Evolutionary conservation across 2,113 vertebrate species (phyloP).

Genomic region (Ranitomeya variabilis): DNA sequence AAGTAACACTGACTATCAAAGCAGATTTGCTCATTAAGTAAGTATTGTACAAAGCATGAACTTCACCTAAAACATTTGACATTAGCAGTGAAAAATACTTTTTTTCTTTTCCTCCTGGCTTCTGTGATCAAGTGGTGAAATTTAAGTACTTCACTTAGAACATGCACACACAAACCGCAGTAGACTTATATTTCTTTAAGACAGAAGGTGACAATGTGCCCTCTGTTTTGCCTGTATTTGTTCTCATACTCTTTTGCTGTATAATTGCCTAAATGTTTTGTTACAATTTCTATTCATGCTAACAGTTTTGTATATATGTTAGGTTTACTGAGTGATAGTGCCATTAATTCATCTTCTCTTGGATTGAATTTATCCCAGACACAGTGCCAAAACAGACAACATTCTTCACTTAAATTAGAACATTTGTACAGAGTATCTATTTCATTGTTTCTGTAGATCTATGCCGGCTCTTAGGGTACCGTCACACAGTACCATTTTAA

Average conservation of each 20-base stretch:
- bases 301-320: conserved; percentile 63
- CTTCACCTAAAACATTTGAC: conserved; percentile 63
- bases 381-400: conserved; percentile 63
- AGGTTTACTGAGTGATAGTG: conserved; percentile 65
- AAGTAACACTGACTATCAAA: conserved; percentile 57
- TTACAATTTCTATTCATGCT: conserved; percentile 68
- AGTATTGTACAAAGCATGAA: conserved; percentile 61
- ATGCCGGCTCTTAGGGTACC: too few species aligned
- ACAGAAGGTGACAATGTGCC: conserved; percentile 63
- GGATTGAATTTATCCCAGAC: conserved; percentile 63
- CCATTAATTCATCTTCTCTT: conserved; percentile 64
- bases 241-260: conserved; percentile 61
- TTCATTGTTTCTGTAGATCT: not conserved
- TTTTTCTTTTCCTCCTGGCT: conserved; percentile 54
- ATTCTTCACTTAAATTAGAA: conserved; percentile 59
- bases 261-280: conserved; percentile 66
- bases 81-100: conserved; percentile 60
- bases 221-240: conserved; percentile 70
- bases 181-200: conserved; percentile 60
- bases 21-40: conserved; percentile 58
- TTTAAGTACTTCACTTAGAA: conserved; percentile 46
- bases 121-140: conserved; percentile 53
- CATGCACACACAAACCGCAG: conserved; percentile 58
- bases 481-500: too few species aligned
- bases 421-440: conserved; percentile 1